These are phyloP conservation scores for Myxocyprinus asiaticus DNA, from an alignment of 2,113 vertebrate species.

Conservation along the genomic window DNA sequence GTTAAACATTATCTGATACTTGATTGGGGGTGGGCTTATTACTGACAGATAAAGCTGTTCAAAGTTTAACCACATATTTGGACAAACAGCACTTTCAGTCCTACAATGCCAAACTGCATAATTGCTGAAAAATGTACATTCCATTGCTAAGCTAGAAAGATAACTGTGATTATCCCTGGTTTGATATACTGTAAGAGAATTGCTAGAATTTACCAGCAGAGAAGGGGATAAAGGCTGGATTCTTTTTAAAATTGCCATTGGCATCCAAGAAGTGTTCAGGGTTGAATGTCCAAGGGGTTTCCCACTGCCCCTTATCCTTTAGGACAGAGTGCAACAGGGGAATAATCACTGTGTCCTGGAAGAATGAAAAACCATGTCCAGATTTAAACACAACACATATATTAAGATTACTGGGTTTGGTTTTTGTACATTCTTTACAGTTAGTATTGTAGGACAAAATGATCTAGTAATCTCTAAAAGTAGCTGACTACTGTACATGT, in stretches of 20 bases:
- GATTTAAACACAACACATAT: background rate
- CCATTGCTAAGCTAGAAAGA: too few relatives aligned
- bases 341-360: conserved; percentile 63
- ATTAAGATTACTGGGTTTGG: too few relatives aligned
- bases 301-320: conserved; percentile 57
- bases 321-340: conserved; percentile 65
- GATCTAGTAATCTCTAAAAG: background rate
- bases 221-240: conserved; percentile 64
- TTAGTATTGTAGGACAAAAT: background rate
- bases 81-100: too few relatives aligned
- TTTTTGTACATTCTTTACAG: too few relatives aligned
- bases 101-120: too few relatives aligned
- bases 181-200: too few relatives aligned
- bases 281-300: conserved; percentile 58
- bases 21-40: too few relatives aligned
- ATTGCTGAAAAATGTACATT: too few relatives aligned
- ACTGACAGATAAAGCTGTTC: too few relatives aligned
- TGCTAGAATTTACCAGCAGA: conserved; percentile 61
- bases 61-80: too few relatives aligned
- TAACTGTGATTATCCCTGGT: too few relatives aligned
- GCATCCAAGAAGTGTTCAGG: conserved; percentile 64
- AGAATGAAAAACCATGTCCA: background rate
- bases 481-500: background rate
- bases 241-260: conserved; percentile 62
- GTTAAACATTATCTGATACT: too few relatives aligned